Conservation (phyloP, 92 coral and sea anemone species). For the Porites cylindrica region DNA sequence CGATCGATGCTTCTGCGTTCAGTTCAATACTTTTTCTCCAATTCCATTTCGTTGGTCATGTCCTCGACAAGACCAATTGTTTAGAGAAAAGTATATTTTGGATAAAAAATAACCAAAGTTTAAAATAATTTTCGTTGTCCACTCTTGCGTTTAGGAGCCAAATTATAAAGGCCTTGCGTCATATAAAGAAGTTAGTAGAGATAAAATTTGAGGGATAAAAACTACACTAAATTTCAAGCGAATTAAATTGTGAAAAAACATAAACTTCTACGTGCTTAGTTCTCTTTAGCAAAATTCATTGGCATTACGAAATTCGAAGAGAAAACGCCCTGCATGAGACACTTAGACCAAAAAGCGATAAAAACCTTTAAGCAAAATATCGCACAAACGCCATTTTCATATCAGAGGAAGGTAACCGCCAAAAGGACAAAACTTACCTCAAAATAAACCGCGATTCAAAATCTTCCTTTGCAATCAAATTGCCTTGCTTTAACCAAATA, state of each 20-base stretch:
- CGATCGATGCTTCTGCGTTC: background rate
- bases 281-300: background rate
- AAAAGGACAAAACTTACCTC: slow-evolving; percentile 35
- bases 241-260: background rate
- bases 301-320: background rate
- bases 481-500: background rate
- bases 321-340: slow-evolving; percentile 37
- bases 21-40: background rate
- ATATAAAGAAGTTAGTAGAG: slow-evolving; percentile 9
- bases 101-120: background rate
- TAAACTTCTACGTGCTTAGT: background rate
- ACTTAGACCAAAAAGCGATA: slow-evolving; percentile 9
- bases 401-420: slow-evolving; percentile 22
- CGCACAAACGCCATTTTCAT: slow-evolving; percentile 25
- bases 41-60: background rate
- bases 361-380: slow-evolving; percentile 33
- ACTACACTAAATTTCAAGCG: background rate
- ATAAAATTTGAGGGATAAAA: background rate
- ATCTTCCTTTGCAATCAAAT: background rate
- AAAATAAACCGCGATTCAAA: slow-evolving; percentile 1
- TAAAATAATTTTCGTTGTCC: slow-evolving; percentile 8
- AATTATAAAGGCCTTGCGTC: slow-evolving; percentile 63
- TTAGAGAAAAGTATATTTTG: background rate
- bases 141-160: slow-evolving; percentile 38
- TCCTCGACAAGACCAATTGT: background rate